Base-by-base conservation (phyloP, 1,140 invertebrate species). In the Formica exsecta region DNA sequence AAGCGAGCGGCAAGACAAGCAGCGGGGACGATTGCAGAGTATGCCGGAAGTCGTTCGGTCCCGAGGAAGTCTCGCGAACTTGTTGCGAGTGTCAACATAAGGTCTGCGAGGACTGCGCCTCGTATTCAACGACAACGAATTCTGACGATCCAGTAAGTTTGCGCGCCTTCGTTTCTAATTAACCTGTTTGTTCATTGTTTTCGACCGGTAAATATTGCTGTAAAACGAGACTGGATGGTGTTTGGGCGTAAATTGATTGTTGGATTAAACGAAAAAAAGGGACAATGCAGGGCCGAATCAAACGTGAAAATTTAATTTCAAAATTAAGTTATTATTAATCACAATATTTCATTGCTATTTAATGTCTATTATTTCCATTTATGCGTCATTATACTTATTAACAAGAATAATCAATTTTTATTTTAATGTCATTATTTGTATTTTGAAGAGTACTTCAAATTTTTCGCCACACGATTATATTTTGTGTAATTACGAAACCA, bases 91-190 rank as follows among this genome's bases (percentile, higher is more conserved):
- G 98, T 94, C 97, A 98, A 91, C 97, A 98, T 91, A 97, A 97
- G 89, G 98, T 98, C 57, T 98, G 98, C 94, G 98, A 98, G 94
- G 98, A 98, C 95, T 98, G 98, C 92, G 98, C 98, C 66, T 98
- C 97, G 54, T 98, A 98, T 94, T 98, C 98, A 86, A 98, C 97
- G 92, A 96, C 97, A 65, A 96, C 97, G 62, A 97, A 98, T 91
- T 97, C 97, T 85, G 97, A 98, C 91, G 97, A 98, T 92, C 96
- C 96, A 94, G 97, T 98, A 95, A 96, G 95, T 95, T 57, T 19
- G 59, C 38, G 59, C 51, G 48, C 41, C 66, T 71, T 13, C 13
- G 62, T 73, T 80, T 51, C 44, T 85, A 83, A 83, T 74, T 83
- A 83, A 83, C 57, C 41, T n/a, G 54, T 66, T 22, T 59, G 66